These are phyloP conservation scores for Myocastor coypus DNA, from an alignment of 2,113 vertebrate genomes.

Conservation along the genomic window DNA sequence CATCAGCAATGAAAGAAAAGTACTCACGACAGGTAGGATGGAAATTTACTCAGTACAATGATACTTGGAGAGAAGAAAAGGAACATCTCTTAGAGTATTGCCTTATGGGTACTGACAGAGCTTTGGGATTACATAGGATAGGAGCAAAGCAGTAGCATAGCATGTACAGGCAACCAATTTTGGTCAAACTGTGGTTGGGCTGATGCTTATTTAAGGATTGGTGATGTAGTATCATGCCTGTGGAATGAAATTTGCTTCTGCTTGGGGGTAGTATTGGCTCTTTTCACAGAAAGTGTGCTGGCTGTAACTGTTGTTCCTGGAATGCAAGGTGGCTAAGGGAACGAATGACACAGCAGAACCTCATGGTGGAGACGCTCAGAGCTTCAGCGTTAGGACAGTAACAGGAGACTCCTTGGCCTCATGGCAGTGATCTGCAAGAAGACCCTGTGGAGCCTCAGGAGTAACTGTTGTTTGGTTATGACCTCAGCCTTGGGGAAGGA, in stretches of 20 bases:
- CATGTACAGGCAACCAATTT: background rate
- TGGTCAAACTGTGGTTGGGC: background rate
- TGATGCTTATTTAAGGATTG: background rate
- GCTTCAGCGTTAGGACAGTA: too few species aligned
- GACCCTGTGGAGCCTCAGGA: too few species aligned
- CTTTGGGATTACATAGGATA: background rate
- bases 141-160: background rate
- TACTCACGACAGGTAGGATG: background rate
- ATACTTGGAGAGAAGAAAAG: background rate
- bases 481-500: too few species aligned
- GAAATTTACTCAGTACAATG: background rate
- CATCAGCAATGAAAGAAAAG: too few species aligned
- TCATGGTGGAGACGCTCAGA: too few species aligned
- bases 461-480: too few species aligned
- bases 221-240: background rate
- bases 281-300: too few species aligned
- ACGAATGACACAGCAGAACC: too few species aligned
- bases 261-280: background rate
- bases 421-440: too few species aligned
- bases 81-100: background rate
- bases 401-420: too few species aligned
- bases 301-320: too few species aligned
- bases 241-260: background rate
- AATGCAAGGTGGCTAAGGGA: too few species aligned
- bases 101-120: background rate